These are phyloP conservation scores for Erythrolamprus reginae DNA, from an alignment of 2,113 vertebrate species.

Conservation along the genomic window DNA sequence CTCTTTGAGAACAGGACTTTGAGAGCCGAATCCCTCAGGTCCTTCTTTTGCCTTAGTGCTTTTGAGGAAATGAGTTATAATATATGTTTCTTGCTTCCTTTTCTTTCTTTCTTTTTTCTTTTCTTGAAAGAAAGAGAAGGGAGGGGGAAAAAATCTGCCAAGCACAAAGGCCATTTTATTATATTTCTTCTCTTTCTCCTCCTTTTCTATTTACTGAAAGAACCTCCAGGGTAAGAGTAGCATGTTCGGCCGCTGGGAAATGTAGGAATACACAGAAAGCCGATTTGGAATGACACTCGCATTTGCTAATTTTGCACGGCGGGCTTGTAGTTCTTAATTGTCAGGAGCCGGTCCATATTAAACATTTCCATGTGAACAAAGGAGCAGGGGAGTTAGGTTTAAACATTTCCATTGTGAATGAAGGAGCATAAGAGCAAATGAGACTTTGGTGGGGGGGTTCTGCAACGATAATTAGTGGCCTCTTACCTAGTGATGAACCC, in stretches of 20 bases:
- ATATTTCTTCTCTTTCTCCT: constrained; percentile 9
- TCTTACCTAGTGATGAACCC: not conserved
- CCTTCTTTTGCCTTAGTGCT: constrained; percentile 20
- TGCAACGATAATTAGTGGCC: not conserved
- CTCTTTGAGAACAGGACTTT: constrained; percentile 47
- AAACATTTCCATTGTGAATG: constrained; percentile 41
- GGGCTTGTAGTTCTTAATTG: constrained; percentile 10
- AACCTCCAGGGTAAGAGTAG: constrained; percentile 50
- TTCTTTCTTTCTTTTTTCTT: not conserved
- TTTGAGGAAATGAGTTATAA: constrained; percentile 29
- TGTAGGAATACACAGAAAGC: constrained; percentile 52
- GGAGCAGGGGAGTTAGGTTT: constrained; percentile 38
- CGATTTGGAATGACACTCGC: constrained; percentile 44
- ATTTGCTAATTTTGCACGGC: constrained; percentile 34
- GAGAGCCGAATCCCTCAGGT: constrained; percentile 38
- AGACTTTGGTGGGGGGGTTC: no score
- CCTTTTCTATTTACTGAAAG: constrained; percentile 55
- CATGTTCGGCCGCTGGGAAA: constrained; percentile 43
- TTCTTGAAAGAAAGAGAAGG: not conserved
- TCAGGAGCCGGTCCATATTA: constrained; percentile 19
- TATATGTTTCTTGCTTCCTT: constrained; percentile 6
- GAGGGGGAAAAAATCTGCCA: constrained; percentile 8
- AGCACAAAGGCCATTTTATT: constrained; percentile 41
- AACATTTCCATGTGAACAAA: constrained; percentile 45
- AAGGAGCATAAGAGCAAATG: constrained; percentile 37